A percentile compares a stretch with the other conserved stretches of the same genome.
These are phyloP conservation scores for Siniperca obscura DNA, from an alignment of 2,797 vertebrate genomes.

Conservation along the genomic window DNA sequence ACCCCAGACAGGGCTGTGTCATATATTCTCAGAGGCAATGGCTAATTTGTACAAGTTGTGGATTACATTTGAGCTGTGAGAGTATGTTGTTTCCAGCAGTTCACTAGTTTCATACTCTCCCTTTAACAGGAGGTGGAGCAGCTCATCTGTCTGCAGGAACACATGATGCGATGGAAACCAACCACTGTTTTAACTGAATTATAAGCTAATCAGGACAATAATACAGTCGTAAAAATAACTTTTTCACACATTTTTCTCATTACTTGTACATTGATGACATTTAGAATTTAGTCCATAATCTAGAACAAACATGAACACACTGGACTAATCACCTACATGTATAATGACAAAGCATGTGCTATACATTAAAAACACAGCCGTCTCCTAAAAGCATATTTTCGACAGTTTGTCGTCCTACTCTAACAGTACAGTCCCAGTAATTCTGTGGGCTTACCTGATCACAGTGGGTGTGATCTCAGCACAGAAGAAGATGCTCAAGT, in stretches of 20 bases:
- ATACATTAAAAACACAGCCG: neutral
- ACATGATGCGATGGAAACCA: conserved; percentile 23
- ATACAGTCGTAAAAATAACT: neutral
- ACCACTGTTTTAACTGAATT: conserved; percentile 3
- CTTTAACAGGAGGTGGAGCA: conserved; percentile 33
- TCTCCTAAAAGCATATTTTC: neutral
- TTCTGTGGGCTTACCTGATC: conserved; percentile 88
- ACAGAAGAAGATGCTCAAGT: conserved; percentile 98
- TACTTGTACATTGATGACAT: neutral
- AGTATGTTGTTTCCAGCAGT: conserved; percentile 32
- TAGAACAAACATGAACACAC: neutral
- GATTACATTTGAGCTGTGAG: conserved; percentile 50
- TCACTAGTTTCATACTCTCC: conserved; percentile 31
- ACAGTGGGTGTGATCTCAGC: conserved; percentile 98
- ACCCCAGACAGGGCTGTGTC: conserved; percentile 51
- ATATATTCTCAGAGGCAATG: conserved; percentile 40
- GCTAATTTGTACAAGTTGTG: conserved; percentile 52
- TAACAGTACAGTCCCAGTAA: conserved; percentile 19
- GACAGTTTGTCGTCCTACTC: neutral
- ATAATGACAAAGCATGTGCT: neutral
- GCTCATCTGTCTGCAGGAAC: conserved; percentile 26
- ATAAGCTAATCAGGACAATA: neutral
- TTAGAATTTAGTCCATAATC: neutral
- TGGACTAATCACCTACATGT: neutral
- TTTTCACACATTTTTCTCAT: neutral